Conservation (phyloP, 2,113 vertebrate species). For the Ctenomys sociabilis region DNA sequence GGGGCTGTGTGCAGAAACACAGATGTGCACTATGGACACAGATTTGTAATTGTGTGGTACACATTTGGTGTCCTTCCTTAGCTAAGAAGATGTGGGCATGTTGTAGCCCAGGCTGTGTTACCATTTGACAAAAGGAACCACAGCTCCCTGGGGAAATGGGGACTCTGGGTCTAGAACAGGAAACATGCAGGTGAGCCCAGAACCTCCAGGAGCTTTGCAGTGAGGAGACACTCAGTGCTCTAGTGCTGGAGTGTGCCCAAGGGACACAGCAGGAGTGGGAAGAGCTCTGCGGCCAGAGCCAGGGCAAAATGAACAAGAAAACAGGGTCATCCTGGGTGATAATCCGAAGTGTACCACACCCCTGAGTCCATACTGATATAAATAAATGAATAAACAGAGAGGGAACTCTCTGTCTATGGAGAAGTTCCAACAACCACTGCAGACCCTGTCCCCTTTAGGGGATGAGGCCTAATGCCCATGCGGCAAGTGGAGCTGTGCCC, state of each 20-base stretch:
- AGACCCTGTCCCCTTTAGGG: neutral
- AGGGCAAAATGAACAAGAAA: neutral
- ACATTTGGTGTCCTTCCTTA: neutral
- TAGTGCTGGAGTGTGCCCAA: neutral
- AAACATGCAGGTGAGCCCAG: neutral
- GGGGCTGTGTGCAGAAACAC: neutral
- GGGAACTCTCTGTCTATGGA: neutral
- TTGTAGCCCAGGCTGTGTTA: neutral
- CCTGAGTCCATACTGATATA: neutral
- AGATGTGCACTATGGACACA: neutral
- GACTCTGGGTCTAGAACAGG: neutral
- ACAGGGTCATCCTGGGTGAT: neutral
- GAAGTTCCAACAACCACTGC: neutral
- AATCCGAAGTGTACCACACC: neutral
- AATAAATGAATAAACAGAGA: neutral
- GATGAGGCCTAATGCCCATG: neutral
- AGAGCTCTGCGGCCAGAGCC: neutral
- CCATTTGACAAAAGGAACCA: too few species aligned
- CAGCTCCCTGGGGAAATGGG: neutral
- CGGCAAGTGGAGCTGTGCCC: neutral
- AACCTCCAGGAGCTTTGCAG: neutral
- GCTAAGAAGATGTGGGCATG: neutral
- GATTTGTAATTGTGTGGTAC: neutral
- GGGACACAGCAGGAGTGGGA: neutral
- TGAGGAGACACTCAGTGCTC: neutral